Base-by-base conservation (phyloP, 2,797 vertebrate genomes). In the Bradypus variegatus region DNA sequence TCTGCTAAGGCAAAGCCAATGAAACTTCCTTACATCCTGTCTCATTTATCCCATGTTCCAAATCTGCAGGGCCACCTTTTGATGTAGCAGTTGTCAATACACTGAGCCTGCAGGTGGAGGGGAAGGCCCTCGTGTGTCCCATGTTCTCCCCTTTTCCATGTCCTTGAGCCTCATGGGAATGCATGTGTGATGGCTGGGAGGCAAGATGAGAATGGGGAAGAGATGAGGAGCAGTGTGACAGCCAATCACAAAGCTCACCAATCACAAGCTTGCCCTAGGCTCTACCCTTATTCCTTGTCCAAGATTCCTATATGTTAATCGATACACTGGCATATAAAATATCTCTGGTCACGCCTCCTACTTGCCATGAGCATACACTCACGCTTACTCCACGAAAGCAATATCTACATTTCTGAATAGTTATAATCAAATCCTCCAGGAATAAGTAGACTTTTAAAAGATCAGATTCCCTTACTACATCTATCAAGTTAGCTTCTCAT, bases 361-460 rank as follows among this genome's bases (percentile, higher is more conserved):
- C 64, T 91, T 84, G 69, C 11, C 21, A 4, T 38, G 23, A 31
- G 87, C 69, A 80, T 90, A 65, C 88, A 94, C 16, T 64, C 10
- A 2, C 45, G 41, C 29, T 78, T 91, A 79, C 64, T 21, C 41
- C 23, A 79, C 72, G 50, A 75, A 93, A 89, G 70, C 80, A 48
- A 58, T 48, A 15, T 14, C 83, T 65, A 70, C 45, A 29, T 75
- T 88, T 91, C 55, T 91, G 38, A 67, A 85, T 41, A 67, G 33
- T 48, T 93, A 50, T 76, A 91, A 87, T 82, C 64, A 94, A 92
- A 91, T 36, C 21, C 62, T 80, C 48, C 53, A 67, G 1, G 3
- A 83, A 76, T 86, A 93, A 93, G 48, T 3, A 64, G 41, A 88
- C 36, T 31, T 92, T 89, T 53, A 45, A 65, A 83, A 92, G 84